Base-by-base conservation (phyloP, 1,140 invertebrate genomes). In the Potamilus streckersoni region DNA sequence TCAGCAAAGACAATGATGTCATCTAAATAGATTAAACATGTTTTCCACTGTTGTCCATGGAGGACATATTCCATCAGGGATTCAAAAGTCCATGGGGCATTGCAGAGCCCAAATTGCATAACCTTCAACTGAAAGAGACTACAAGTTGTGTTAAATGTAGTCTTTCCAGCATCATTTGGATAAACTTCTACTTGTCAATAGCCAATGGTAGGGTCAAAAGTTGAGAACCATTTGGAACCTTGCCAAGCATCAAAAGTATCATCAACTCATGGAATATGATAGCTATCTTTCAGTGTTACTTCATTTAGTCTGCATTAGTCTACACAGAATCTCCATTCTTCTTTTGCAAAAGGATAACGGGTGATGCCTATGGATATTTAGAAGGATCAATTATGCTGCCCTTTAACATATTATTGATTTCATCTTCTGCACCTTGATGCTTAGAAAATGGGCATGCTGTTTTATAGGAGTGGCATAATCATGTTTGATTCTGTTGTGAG, bases 301-400 rank as follows among this genome's bases (percentile, higher is more conserved):
- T 68, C 19, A 72, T 84, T 86, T n/a, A 83, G 56, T 64, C 61
- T 74, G 58, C 82, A 90, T 84, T 89, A 92, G 84, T 93, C 91
- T 11, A 84, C 89, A 83, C 91, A 92, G 49, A 92, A 23, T 23
- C 23, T 23, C 23, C 23, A 23, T 23, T 2, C 83, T 60, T 91
- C 74, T 59, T 90, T 80, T 27, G 83, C 76, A 92, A 88, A 15
- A 89, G 85, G 2, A 92, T 91, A 20, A 92, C 76, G 4, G 91
- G 91, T 15, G 91, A 89, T 17, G 87, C 90, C 90, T 91, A 92
- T 56, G 91, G 86, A 19, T 84, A 88, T 76, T 73, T 78, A 62
- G 88, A 85, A 65, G 82, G 83, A 69, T 81, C 74, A 61, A 91
- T 89, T 31, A 90, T 70, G 19, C 65, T 72, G 17, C 63, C n/a